These are phyloP conservation scores for Pedionomus torquatus DNA, from an alignment of 2,113 vertebrate species.

Conservation along the genomic window DNA sequence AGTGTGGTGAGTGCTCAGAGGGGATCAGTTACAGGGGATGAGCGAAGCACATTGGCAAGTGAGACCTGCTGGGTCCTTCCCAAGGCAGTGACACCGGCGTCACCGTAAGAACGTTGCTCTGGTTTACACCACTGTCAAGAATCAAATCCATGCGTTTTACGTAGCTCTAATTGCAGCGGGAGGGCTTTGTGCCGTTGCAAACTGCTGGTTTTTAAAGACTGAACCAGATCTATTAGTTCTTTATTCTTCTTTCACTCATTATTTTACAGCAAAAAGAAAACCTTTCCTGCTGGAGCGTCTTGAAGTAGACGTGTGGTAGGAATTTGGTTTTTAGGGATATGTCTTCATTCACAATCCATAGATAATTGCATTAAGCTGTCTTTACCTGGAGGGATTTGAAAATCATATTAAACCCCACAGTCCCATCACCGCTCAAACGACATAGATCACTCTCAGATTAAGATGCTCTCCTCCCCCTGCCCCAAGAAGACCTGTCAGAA, in stretches of 20 bases:
- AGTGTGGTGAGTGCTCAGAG: not conserved
- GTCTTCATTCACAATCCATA: not conserved
- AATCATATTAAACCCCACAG: not conserved
- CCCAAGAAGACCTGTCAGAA: not conserved
- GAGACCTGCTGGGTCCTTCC: not conserved
- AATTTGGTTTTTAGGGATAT: not conserved
- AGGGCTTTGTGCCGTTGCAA: not conserved
- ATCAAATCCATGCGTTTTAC: not conserved
- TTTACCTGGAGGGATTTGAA: not conserved
- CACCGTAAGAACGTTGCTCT: fast-evolving
- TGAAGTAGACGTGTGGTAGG: not conserved
- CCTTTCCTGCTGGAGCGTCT: not conserved
- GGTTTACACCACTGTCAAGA: not conserved
- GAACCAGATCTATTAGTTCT: not conserved
- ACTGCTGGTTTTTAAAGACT: not conserved
- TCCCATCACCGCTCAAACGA: not conserved
- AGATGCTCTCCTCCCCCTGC: not conserved
- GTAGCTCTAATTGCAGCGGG: not conserved
- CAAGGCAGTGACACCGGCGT: not conserved
- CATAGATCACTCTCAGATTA: not conserved
- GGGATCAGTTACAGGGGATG: no score
- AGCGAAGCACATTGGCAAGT: not conserved
- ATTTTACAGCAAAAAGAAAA: not conserved
- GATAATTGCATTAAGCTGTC: not conserved
- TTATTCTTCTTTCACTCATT: not conserved